Evolutionary conservation across 2,888 invertebrate species (phyloP).

Genomic region (Luperina testacea): DNA sequence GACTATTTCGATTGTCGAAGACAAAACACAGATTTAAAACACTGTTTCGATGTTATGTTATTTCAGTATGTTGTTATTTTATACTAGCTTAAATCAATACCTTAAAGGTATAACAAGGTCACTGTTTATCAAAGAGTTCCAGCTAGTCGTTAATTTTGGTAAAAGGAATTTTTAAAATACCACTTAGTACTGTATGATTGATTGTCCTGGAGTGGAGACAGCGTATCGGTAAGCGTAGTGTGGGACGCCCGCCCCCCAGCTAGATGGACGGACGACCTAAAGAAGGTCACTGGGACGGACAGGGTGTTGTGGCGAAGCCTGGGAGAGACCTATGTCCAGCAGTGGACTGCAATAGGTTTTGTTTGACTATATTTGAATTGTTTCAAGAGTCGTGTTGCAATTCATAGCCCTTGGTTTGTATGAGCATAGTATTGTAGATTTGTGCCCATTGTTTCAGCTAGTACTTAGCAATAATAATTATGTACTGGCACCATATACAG

Average conservation of each 20-base stretch:
- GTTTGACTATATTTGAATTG: background rate
- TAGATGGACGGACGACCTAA: too few species aligned
- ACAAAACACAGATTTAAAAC: background rate
- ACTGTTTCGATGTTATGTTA: background rate
- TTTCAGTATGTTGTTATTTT: background rate
- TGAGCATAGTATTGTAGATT: background rate
- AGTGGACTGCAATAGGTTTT: too few species aligned
- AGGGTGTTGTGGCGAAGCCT: too few species aligned
- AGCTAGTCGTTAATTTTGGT: background rate
- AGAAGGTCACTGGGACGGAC: too few species aligned
- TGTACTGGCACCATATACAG: background rate
- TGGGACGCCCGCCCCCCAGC: too few species aligned
- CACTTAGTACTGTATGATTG: background rate
- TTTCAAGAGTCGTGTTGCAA: background rate
- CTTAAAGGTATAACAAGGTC: too few species aligned
- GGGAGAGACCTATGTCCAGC: too few species aligned
- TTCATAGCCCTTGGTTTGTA: background rate
- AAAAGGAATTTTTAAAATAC: background rate
- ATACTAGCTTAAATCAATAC: background rate
- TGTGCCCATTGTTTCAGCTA: slow-evolving; percentile 14
- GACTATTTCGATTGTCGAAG: slow-evolving; percentile 14
- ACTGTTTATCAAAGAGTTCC: background rate
- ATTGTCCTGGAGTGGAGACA: too few species aligned
- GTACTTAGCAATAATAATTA: background rate
- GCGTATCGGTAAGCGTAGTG: too few species aligned